Evolutionary conservation across 2,797 vertebrate species (phyloP).

Genomic region (Melanogrammus aeglefinus): DNA sequence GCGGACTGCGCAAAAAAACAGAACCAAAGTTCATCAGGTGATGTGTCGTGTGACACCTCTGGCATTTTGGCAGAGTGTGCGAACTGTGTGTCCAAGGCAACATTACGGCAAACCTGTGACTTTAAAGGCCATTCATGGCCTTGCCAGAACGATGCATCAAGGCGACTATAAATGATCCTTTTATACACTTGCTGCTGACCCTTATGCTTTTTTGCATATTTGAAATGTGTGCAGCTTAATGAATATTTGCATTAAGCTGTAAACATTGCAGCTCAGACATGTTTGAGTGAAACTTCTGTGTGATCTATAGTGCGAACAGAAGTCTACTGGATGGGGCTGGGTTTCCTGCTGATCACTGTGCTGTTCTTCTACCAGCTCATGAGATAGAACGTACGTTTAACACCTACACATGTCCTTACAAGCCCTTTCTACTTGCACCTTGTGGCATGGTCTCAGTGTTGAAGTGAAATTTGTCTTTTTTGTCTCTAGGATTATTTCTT

Average conservation of each 20-base stretch:
- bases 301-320: conserved; percentile 53
- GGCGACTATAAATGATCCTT: too few relatives aligned
- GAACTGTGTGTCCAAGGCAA: too few relatives aligned
- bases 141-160: too few relatives aligned
- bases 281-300: conserved; percentile 16
- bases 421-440: neutral
- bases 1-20: too few relatives aligned
- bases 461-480: neutral
- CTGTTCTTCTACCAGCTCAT: conserved; percentile 72
- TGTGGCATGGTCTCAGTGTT: neutral
- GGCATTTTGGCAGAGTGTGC: too few relatives aligned
- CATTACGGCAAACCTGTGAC: too few relatives aligned
- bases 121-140: too few relatives aligned
- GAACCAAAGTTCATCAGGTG: too few relatives aligned
- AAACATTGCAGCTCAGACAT: neutral
- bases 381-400: conserved; percentile 30
- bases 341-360: conserved; percentile 63
- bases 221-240: neutral
- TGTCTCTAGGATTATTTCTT: neutral
- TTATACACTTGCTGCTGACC: neutral
- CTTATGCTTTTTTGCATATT: too few relatives aligned
- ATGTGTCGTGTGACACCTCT: too few relatives aligned
- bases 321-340: conserved; percentile 57
- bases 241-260: neutral
- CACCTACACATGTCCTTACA: neutral